Evolutionary conservation across 1,140 invertebrate species (phyloP).

Genomic region (Oreohelix idahoensis): DNA sequence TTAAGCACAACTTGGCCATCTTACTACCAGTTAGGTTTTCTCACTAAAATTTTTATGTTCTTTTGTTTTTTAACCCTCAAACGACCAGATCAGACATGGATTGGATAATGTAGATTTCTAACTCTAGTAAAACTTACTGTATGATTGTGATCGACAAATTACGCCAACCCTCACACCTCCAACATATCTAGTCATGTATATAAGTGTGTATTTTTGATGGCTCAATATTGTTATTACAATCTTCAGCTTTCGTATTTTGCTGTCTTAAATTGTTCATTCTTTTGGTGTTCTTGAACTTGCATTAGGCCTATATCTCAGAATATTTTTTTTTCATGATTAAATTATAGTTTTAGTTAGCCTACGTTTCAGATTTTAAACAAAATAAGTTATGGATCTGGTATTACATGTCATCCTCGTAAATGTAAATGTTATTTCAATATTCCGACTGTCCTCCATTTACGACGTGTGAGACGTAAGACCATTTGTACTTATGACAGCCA

Average conservation of each 20-base stretch:
- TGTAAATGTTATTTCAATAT: no score
- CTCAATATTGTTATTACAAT: not conserved
- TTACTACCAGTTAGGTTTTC: not conserved
- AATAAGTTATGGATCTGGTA: no score
- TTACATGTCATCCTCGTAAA: no score
- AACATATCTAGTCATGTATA: constrained; percentile 3
- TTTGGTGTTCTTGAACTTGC: not conserved
- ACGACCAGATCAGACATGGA: not conserved
- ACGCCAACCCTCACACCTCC: not conserved
- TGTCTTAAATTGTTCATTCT: not conserved
- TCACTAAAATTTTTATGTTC: not conserved
- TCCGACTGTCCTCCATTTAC: no score
- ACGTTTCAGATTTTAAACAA: no score
- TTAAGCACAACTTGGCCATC: not conserved
- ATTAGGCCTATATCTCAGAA: no score
- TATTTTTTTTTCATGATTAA: no score
- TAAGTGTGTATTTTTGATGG: not conserved
- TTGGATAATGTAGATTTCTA: not conserved
- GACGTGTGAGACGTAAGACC: no score
- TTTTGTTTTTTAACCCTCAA: not conserved
- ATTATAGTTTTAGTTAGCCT: no score
- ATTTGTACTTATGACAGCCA: no score
- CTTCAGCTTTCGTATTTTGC: not conserved
- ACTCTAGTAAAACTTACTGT: not conserved
- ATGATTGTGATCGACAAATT: not conserved